These are phyloP conservation scores for Hymenochirus boettgeri DNA, from an alignment of 2,113 vertebrate species.

Conservation along the genomic window DNA sequence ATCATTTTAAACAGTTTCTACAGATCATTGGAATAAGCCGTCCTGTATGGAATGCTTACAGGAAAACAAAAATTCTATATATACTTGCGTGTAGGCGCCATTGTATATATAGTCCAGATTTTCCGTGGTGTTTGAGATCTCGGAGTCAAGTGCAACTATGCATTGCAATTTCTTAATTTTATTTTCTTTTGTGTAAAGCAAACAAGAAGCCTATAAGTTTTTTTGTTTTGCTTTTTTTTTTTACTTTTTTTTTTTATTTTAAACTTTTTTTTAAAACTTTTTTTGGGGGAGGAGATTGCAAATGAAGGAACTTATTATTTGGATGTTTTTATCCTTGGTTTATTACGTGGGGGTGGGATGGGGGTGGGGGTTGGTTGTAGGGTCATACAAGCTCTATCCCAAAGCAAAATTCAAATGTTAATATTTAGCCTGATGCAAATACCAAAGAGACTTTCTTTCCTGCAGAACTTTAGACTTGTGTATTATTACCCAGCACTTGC, in stretches of 20 bases:
- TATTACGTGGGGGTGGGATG: conserved; percentile 62
- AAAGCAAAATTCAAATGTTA: conserved; percentile 99
- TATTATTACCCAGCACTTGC: conserved; percentile 97
- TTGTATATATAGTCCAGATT: conserved; percentile 49
- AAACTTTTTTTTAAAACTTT: conserved; percentile 65
- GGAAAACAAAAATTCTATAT: conserved; percentile 17
- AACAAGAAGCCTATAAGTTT: conserved; percentile 80
- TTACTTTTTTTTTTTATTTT: too few relatives aligned
- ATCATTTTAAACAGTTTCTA: conserved; percentile 35
- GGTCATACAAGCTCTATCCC: conserved; percentile 97
- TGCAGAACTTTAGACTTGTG: conserved; percentile 92
- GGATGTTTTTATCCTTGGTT: conserved; percentile 80
- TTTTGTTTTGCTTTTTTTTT: too few relatives aligned
- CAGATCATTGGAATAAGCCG: conserved; percentile 78
- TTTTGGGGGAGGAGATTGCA: conserved; percentile 55
- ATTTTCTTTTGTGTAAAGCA: conserved; percentile 63
- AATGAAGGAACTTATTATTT: conserved; percentile 86
- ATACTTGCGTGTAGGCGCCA: not conserved
- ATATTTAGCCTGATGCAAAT: conserved; percentile 97
- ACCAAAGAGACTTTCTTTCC: conserved; percentile 97
- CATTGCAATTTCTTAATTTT: conserved; percentile 85
- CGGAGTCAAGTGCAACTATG: conserved; percentile 93
- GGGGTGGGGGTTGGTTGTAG: conserved; percentile 77
- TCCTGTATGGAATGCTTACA: conserved; percentile 56
- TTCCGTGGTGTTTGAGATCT: conserved; percentile 55